Evolutionary conservation across 35 echinoderm and acorn worm genomes (phyloP).

Genomic region (Diadema setosum): DNA sequence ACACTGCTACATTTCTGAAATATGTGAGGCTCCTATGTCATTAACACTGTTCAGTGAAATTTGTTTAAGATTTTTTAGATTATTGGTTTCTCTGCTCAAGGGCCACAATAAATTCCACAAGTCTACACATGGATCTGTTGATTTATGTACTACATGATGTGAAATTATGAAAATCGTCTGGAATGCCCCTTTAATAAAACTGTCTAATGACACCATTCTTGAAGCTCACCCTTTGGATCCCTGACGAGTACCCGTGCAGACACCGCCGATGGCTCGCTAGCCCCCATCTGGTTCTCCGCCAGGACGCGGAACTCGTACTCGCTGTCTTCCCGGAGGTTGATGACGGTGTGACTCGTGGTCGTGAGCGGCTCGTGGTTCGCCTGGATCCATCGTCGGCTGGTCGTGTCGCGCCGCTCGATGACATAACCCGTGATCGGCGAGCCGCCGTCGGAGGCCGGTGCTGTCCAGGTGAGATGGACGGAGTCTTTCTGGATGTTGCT

Average conservation of each 20-base stretch:
- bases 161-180: no score
- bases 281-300: conserved; percentile 80
- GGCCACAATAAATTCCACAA: no score
- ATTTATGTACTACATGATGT: no score
- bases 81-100: no score
- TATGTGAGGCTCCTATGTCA: no score
- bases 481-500: conserved; percentile 63
- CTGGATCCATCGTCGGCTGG: conserved; percentile 80
- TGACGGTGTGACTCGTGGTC: conserved; percentile 48
- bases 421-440: conserved; percentile 78
- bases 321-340: conserved; percentile 70
- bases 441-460: conserved; percentile 84
- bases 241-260: conserved; percentile 67
- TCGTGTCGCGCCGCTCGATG: conserved; percentile 89
- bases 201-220: background rate
- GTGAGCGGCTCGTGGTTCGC: conserved; percentile 69
- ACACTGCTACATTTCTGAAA: no score
- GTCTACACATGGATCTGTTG: no score
- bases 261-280: conserved; percentile 59
- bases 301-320: conserved; percentile 95
- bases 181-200: no score
- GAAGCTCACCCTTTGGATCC: conserved; percentile 68
- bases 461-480: conserved; percentile 73
- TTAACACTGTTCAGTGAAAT: no score
- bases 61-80: no score